Base-by-base conservation (phyloP, 2,888 invertebrate genomes). In the Melipona beecheii region DNA sequence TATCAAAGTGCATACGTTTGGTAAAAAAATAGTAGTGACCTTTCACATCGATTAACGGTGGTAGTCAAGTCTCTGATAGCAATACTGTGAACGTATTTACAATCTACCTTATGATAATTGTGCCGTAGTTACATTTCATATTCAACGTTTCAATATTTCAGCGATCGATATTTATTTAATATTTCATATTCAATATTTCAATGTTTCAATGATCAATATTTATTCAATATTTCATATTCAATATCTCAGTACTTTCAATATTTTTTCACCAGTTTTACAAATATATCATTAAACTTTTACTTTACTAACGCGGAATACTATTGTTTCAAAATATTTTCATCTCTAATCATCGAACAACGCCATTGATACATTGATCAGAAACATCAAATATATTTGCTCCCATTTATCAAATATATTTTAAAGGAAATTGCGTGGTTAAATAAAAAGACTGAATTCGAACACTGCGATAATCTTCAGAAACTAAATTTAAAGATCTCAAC, bases 11-110 rank as follows among this genome's bases (percentile, higher is more conserved):
- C 72, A 72, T 60, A 27, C 49, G 58, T 27, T 24, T 56, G 43
- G 60, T 72, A 60, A 72, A 49, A 70, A 72, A 60, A 60, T 60
- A 72, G 72, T 43, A 49, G 24, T 60, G 72, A 72, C 72, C 72
- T 72, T 72, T 58, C 49, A 60, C 43, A 60, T 72, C 60, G 72
- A 72, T 72, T 60, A 43, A 43, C 24, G 58, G 2, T 43, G 56
- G 27, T 21, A 54, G 27, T 54, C 52, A 54, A 21, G 21, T 52
- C 15, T 3, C 21, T 21, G 52, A 6, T 5, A 52, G 31, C 15
- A 31, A 21, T 69, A 21, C 6, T 69, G 15, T 31, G 27, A 27
- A 9, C 9, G 50, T 19, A 52, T 69, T 69, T 69, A 52, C 15
- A 27, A 69, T 21, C 21, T 31, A 19, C 19, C 15, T 21, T 24